Conservation (phyloP, 2,797 vertebrate genomes). For the Tadarida brasiliensis region DNA sequence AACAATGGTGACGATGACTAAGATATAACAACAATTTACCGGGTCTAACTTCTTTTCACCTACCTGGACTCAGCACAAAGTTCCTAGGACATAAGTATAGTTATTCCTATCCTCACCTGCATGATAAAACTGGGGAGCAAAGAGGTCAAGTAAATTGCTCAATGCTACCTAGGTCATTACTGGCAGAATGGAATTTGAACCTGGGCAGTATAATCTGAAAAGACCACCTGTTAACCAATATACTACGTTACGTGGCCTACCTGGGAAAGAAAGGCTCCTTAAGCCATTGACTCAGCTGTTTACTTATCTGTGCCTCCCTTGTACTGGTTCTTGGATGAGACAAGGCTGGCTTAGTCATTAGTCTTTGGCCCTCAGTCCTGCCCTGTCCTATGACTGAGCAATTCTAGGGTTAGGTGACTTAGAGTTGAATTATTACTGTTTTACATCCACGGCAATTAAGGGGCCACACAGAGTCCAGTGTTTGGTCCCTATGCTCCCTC, state of each 20-base stretch:
- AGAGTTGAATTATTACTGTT: neutral
- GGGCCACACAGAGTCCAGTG: neutral
- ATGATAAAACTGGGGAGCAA: neutral
- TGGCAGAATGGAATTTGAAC: neutral
- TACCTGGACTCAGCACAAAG: neutral
- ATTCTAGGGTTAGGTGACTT: neutral
- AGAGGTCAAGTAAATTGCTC: neutral
- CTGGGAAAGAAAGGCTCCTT: neutral
- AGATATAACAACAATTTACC: neutral
- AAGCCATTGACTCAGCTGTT: neutral
- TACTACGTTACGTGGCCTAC: rapidly evolving
- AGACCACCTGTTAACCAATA: neutral
- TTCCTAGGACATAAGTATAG: neutral
- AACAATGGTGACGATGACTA: neutral
- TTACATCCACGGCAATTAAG: neutral
- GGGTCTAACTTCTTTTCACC: neutral
- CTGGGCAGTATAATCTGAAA: neutral
- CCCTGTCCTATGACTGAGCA: neutral
- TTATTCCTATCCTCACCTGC: neutral
- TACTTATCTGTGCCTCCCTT: neutral
- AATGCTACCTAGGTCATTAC: neutral
- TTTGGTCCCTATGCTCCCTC: neutral
- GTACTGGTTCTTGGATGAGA: neutral
- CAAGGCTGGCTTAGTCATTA: neutral
- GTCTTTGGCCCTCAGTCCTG: neutral